Evolutionary conservation across 92 coral and sea anemone genomes (phyloP).

Genomic region (Porites rus): DNA sequence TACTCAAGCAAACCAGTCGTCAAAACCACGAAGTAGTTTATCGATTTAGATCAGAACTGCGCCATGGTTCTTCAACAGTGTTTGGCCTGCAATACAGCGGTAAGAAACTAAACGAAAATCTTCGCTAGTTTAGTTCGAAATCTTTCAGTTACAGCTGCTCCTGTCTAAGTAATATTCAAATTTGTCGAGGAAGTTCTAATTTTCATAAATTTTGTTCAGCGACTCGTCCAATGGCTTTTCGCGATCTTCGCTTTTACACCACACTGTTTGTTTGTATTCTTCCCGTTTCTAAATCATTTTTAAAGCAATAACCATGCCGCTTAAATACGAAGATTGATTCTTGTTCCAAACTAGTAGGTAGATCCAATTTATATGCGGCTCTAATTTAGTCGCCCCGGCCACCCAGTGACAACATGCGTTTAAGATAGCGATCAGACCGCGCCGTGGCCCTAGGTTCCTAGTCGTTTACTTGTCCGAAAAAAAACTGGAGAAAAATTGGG

Average conservation of each 20-base stretch:
- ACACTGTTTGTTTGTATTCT: background rate
- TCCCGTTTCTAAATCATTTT: background rate
- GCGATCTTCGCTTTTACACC: background rate
- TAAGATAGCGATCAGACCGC: background rate
- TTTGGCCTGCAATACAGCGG: constrained; percentile 42
- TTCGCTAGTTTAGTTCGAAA: background rate
- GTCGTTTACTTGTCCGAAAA: no score
- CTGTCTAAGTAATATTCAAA: constrained; percentile 22
- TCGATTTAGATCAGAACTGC: background rate
- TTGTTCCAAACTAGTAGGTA: background rate
- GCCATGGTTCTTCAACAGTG: constrained; percentile 29
- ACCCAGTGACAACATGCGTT: background rate
- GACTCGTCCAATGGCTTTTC: background rate
- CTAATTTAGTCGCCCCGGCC: background rate
- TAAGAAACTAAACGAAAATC: constrained; percentile 2
- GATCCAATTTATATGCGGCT: background rate
- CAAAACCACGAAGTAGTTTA: background rate
- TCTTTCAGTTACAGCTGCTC: constrained; percentile 23
- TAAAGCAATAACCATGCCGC: background rate
- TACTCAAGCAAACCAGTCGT: constrained; percentile 11
- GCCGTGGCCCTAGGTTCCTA: background rate
- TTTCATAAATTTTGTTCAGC: constrained; percentile 10
- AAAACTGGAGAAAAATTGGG: no score
- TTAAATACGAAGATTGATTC: background rate
- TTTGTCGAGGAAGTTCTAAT: constrained; percentile 1